These are phyloP conservation scores for Ginglymostoma cirratum DNA, from an alignment of 2,113 vertebrate species.

Conservation along the genomic window DNA sequence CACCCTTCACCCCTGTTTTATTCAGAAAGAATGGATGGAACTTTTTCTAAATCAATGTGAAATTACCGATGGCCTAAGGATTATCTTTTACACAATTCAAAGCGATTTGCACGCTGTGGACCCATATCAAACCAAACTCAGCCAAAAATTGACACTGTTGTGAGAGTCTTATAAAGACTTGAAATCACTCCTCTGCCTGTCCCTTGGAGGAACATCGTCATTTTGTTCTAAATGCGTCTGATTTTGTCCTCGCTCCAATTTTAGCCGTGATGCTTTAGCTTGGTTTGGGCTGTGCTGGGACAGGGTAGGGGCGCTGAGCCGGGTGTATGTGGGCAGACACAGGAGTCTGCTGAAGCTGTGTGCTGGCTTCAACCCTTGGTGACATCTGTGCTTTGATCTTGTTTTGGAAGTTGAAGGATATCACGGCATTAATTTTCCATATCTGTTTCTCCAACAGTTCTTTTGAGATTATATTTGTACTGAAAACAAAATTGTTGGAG, in stretches of 20 bases:
- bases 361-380: not conserved
- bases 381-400: not conserved
- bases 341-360: not conserved
- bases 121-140: not conserved
- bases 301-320: not conserved
- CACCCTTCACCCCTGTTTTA: conserved; percentile 12
- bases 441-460: not conserved
- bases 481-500: conserved; percentile 22
- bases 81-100: conserved; percentile 20
- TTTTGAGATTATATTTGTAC: conserved; percentile 26
- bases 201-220: not conserved
- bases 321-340: not conserved
- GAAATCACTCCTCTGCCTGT: not conserved
- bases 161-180: not conserved
- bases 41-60: conserved; percentile 35
- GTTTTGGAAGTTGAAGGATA: not conserved
- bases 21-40: conserved; percentile 26
- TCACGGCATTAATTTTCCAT: conserved; percentile 16
- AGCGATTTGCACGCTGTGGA: conserved; percentile 28
- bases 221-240: not conserved
- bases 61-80: conserved; percentile 20
- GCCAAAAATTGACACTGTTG: not conserved
- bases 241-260: not conserved
- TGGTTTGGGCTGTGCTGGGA: not conserved
- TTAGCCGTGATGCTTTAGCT: not conserved